Conservation (phyloP, 92 coral and sea anemone genomes). For the Pocillopora meandrina region DNA sequence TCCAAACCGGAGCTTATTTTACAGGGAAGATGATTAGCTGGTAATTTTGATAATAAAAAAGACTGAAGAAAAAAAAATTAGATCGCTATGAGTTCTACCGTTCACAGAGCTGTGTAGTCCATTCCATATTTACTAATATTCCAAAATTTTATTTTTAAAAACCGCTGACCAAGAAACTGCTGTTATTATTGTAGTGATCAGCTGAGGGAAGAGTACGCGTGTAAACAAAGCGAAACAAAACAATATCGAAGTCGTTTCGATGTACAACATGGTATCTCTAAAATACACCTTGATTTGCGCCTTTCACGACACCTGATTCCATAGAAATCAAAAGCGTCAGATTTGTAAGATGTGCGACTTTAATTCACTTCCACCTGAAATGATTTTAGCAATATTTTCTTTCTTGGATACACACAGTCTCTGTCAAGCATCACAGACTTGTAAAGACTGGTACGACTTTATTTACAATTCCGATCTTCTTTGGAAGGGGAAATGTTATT, state of each 20-base stretch:
- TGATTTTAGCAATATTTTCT: conserved; percentile 65
- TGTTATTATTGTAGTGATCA: neutral
- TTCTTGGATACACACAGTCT: conserved; percentile 83
- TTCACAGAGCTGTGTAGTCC: neutral
- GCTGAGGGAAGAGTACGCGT: conserved; percentile 38
- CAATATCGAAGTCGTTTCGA: neutral
- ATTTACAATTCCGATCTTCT: conserved; percentile 66
- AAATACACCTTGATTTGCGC: too few species aligned
- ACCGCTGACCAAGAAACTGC: neutral
- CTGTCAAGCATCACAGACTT: conserved; percentile 73
- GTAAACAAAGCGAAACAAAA: conserved; percentile 56
- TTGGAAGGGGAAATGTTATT: conserved; percentile 72
- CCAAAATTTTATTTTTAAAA: neutral
- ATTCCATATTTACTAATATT: neutral
- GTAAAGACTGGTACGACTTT: conserved; percentile 65
- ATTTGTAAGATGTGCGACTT: conserved; percentile 40
- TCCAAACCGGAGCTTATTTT: too few species aligned
- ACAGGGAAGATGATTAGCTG: too few species aligned
- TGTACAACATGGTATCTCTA: neutral
- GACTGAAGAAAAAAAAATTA: too few species aligned
- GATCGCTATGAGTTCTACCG: neutral
- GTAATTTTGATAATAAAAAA: too few species aligned
- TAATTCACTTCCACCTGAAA: conserved; percentile 74
- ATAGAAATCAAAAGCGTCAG: too few species aligned
- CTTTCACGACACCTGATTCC: too few species aligned